Conservation (phyloP, 2,888 invertebrate species). For the Napeogenes sylphis region DNA sequence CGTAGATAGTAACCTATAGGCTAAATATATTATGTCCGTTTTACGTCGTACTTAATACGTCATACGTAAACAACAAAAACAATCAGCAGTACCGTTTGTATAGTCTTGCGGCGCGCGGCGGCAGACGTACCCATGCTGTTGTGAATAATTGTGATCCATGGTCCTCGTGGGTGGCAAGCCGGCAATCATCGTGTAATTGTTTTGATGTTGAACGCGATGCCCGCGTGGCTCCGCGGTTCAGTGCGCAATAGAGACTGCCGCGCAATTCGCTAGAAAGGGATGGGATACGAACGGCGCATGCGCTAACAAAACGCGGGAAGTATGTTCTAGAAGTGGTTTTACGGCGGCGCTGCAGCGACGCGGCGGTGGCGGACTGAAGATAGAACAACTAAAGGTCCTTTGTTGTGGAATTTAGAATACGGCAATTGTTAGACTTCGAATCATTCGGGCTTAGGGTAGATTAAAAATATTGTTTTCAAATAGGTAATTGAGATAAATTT, state of each 20-base stretch:
- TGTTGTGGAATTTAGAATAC: slow-evolving; percentile 21
- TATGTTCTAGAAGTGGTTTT: slow-evolving; percentile 59
- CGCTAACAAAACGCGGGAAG: slow-evolving; percentile 67
- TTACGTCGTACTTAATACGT: slow-evolving; percentile 42
- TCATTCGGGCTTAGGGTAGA: neutral
- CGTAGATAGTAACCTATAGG: slow-evolving; percentile 18
- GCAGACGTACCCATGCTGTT: slow-evolving; percentile 35
- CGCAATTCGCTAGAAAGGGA: slow-evolving; percentile 62
- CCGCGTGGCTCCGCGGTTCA: slow-evolving; percentile 52
- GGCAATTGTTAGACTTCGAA: slow-evolving; percentile 7
- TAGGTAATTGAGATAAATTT: neutral
- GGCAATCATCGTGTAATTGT: slow-evolving; percentile 60
- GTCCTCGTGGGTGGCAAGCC: slow-evolving; percentile 53
- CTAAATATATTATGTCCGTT: neutral
- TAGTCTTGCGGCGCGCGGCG: slow-evolving; percentile 39
- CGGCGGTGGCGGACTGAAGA: slow-evolving; percentile 14
- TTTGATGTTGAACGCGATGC: slow-evolving; percentile 40
- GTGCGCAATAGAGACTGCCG: slow-evolving; percentile 64
- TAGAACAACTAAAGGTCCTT: slow-evolving; percentile 25
- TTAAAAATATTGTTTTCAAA: neutral
- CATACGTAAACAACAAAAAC: slow-evolving; percentile 49
- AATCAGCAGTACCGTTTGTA: slow-evolving; percentile 53
- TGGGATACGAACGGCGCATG: slow-evolving; percentile 56
- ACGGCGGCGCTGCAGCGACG: slow-evolving; percentile 31
- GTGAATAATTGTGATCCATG: slow-evolving; percentile 46